These are phyloP conservation scores for Lycorma delicatula DNA, from an alignment of 1,140 invertebrate genomes.

Conservation along the genomic window DNA sequence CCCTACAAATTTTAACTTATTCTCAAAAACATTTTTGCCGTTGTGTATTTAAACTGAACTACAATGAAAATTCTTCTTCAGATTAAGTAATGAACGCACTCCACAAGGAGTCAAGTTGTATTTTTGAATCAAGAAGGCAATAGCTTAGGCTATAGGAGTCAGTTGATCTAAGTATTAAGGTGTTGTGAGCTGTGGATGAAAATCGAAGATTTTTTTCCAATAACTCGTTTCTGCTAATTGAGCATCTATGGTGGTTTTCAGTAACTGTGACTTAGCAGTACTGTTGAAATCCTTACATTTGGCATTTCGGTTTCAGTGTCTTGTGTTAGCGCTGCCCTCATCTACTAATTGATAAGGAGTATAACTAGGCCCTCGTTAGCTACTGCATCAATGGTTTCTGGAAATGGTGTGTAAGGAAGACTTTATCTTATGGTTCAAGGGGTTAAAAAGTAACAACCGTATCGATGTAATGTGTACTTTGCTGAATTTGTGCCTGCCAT, in stretches of 20 bases:
- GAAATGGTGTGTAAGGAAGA: slow-evolving; percentile 93
- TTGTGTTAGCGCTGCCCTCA: slow-evolving; percentile 7
- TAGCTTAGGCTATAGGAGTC: neutral
- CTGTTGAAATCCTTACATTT: slow-evolving; percentile 12
- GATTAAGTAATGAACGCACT: no score
- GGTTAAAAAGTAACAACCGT: slow-evolving; percentile 85
- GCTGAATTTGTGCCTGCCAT: slow-evolving; percentile 87
- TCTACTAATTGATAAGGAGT: slow-evolving; percentile 22
- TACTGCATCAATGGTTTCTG: slow-evolving; percentile 54
- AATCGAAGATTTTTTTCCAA: neutral
- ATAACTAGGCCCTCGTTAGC: slow-evolving; percentile 18
- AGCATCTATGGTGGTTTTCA: neutral
- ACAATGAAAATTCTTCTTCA: no score
- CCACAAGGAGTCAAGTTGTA: no score
- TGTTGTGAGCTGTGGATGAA: neutral
- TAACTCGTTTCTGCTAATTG: neutral
- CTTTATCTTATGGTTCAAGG: slow-evolving; percentile 87
- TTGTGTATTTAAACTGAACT: no score
- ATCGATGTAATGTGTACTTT: slow-evolving; percentile 91
- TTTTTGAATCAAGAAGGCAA: neutral
- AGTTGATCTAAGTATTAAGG: slow-evolving; percentile 3
- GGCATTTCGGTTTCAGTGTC: slow-evolving; percentile 17
- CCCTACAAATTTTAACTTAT: no score
- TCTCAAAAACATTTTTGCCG: no score
- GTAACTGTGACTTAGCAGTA: neutral